Evolutionary conservation across 2,888 invertebrate genomes (phyloP), one percentile per base, ranked within the genome.

Genomic region (Aporophyla lueneburgensis): DNA sequence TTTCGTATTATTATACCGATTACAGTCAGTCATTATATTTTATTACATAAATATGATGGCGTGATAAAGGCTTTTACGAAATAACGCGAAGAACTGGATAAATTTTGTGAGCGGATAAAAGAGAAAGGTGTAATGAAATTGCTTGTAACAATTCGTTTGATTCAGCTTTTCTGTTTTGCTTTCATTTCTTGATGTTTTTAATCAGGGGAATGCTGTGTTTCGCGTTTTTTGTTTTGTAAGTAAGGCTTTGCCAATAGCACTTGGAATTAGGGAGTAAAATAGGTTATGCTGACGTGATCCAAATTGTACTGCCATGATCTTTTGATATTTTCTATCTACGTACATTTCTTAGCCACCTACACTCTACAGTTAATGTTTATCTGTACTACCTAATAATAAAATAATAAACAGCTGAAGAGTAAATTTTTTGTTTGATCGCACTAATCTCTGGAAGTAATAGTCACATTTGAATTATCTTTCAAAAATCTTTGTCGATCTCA

Each of bases 1-100:
- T 59, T 74, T 58, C 59, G 24, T 74, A 71, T 58, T 58, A 75
- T 69, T 46, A 68, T 63, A 58, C 58, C 75, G 62, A 78, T 81
- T 51, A 68, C 43, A 71, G 62, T 71, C 61, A 33, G 51, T 59
- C 71, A 79, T 82, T 76, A 68, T 43, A 65, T 73, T 85, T 79
- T 85, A 85, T 81, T 74, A 76, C 75, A 54, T 78, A 72, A 75
- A 81, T 80, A 84, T 84, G 75, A 82, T 76, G 73, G 71, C 61
- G 65, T 66, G 69, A 71, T 85, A 74, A 84, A 85, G 75, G 82
- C 61, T 84, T 81, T 79, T 67, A 27, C 49, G 62, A 63, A 85
- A 84, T 74, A 82, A 76, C 56, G 66, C 61, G 16, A 71, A 61
- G 24, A 62, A 78, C 73, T 58, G 46, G 66, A 76, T 79, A 73